Evolutionary conservation across 1,140 invertebrate species (phyloP).

Genomic region (Lepeophtheirus salmonis): DNA sequence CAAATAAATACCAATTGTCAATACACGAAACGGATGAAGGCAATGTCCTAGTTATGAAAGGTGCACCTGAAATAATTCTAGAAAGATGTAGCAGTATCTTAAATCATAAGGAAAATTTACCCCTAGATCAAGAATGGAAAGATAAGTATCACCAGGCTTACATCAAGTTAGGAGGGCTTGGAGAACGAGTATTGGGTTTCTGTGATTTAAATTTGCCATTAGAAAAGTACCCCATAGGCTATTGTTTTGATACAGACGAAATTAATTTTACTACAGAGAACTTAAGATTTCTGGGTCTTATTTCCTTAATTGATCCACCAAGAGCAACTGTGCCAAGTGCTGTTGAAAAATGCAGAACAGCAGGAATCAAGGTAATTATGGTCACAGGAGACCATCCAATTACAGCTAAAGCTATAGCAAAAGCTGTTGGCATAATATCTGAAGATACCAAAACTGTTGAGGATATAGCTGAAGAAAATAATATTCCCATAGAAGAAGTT

Average conservation of each 20-base stretch:
- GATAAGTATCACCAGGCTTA: constrained; percentile 96
- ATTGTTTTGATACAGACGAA: constrained; percentile 38
- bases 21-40: constrained; percentile 85
- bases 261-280: constrained; percentile 49
- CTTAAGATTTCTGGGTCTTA: constrained; percentile 50
- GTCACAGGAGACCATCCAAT: constrained; percentile 64
- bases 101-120: constrained; percentile 85
- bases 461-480: constrained; percentile 42
- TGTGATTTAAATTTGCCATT: constrained; percentile 32
- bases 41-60: constrained; percentile 97
- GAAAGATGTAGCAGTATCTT: constrained; percentile 88
- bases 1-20: constrained; percentile 92
- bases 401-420: constrained; percentile 54
- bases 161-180: constrained; percentile 87
- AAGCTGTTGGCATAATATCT: constrained; percentile 44
- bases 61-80: constrained; percentile 91
- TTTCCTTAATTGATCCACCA: constrained; percentile 63
- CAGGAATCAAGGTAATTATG: constrained; percentile 60
- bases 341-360: constrained; percentile 44
- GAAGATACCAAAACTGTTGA: constrained; percentile 43
- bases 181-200: constrained; percentile 82
- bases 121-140: constrained; percentile 92
- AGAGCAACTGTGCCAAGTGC: constrained; percentile 50
- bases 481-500: constrained; percentile 33
- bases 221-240: constrained; percentile 30